Conservation (phyloP, 2,888 invertebrate genomes). For the Siphonodentalium dalli region DNA sequence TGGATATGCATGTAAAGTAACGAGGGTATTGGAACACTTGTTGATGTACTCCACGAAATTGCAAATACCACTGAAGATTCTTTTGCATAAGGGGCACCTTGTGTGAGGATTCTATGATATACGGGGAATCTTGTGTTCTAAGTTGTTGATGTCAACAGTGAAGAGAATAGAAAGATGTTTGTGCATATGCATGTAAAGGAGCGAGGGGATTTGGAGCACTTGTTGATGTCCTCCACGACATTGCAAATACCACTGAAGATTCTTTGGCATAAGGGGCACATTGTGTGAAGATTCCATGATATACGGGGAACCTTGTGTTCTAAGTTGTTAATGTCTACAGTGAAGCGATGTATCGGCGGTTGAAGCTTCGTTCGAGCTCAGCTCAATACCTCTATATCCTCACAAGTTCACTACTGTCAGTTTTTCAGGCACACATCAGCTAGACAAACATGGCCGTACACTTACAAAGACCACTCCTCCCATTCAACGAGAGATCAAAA, state of each 20-base stretch:
- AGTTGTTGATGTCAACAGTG: slow-evolving; percentile 16
- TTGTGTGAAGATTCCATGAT: too few relatives aligned
- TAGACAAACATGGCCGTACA: slow-evolving; percentile 6
- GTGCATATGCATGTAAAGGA: too few relatives aligned
- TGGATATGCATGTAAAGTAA: too few relatives aligned
- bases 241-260: too few relatives aligned
- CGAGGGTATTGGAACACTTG: slow-evolving; percentile 11
- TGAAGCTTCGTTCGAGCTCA: slow-evolving; percentile 9
- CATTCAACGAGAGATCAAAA: slow-evolving; percentile 9
- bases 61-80: too few relatives aligned
- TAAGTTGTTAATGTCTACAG: slow-evolving; percentile 17
- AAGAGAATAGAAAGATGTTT: too few relatives aligned
- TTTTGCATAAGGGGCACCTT: slow-evolving; percentile 10
- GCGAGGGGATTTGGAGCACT: slow-evolving; percentile 14
- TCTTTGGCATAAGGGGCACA: slow-evolving; percentile 12
- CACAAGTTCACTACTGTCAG: slow-evolving; percentile 31
- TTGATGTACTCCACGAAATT: too few relatives aligned
- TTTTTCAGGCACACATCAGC: slow-evolving; percentile 21
- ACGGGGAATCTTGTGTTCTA: slow-evolving; percentile 8
- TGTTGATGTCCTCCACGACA: too few relatives aligned
- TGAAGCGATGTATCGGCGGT: too few relatives aligned
- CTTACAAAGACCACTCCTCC: slow-evolving; percentile 16
- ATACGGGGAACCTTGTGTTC: slow-evolving; percentile 7
- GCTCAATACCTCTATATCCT: slow-evolving; percentile 24
- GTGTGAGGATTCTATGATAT: too few relatives aligned